Evolutionary conservation across 2,113 vertebrate species (phyloP), one percentile per base, ranked within the genome.

Genomic region (Apeltes quadracus): DNA sequence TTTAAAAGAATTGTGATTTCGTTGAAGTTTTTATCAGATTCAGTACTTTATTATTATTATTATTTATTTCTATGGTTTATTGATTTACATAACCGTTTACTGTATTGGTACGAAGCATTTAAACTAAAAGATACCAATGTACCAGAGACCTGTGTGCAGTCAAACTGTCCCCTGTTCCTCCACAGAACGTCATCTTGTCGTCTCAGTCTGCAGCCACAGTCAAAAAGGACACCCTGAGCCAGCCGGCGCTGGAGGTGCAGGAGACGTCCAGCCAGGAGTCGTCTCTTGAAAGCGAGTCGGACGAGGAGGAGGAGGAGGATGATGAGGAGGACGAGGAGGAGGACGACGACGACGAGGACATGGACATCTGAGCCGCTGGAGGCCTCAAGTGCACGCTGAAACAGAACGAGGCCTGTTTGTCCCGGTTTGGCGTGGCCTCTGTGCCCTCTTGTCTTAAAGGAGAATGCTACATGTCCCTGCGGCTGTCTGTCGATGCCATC

Each of bases 221-320:
- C 84, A 96, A 97, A 85, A 99, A 97, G 87, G 98, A 98, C 93
- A 96, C 91, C 34, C 94, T 99, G 81, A 94, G 94, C 85, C 98
- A 99, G 91, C 97, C 97, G 2, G 97, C 96, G 12, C 93, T 99
- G 88, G 98, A 99, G 90, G 95, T 97, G 74, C 95, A 98, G 84
- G 98, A 99, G 92, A 98, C 95, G 0, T 98, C 97, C 39, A 99
- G 97, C 92, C 98, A 98, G 92, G 97, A 99, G 91, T 99, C 98
- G 13, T 99, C 97, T 0, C 92, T 98, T 84, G 97, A 99, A 89
- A 99, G 98, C 34, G 97, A 99, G 90, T 96, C 96, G 13, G 72
- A 74, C n/a, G 72, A 75, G 8, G 76, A 77, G 48, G 73, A 76
- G 2, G 96, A 98, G 3, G 32, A 34, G 5, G 32, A 34, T 0